Conservation (phyloP, 1,140 invertebrate species). For the Pseudachorutes palmiensis region DNA sequence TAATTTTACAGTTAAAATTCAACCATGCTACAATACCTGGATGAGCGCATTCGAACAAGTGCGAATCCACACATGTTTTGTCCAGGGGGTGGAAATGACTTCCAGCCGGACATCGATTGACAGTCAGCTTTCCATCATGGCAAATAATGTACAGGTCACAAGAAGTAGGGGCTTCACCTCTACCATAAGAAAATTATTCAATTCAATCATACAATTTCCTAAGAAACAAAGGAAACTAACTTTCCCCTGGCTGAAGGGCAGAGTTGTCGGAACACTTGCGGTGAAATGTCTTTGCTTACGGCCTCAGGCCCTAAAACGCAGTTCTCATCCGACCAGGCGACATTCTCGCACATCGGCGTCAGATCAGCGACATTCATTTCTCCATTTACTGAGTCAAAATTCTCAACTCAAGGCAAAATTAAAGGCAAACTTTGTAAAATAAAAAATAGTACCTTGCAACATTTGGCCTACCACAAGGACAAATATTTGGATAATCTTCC, state of each 20-base stretch:
- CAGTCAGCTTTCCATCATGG: conserved; percentile 3
- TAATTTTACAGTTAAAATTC: not conserved
- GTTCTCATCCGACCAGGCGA: conserved; percentile 19
- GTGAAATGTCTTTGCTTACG: conserved; percentile 8
- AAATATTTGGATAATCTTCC: no score
- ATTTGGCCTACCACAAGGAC: no score
- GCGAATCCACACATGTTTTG: not conserved
- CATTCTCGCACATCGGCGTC: no score
- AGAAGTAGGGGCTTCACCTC: conserved; percentile 4
- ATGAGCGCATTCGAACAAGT: not conserved
- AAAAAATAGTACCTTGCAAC: no score
- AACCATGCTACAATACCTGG: conserved; percentile 4
- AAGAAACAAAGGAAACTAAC: no score
- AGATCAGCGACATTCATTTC: no score
- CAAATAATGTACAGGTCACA: conserved; percentile 18
- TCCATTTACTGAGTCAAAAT: no score
- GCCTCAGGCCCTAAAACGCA: conserved; percentile 15
- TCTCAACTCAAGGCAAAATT: no score
- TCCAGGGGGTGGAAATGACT: conserved; percentile 10
- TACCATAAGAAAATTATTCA: conserved; percentile 12
- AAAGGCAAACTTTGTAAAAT: no score
- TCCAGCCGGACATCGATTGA: conserved; percentile 15
- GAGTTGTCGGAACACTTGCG: no score
- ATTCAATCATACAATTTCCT: no score
- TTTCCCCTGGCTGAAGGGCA: no score